These are phyloP conservation scores for Lutraria lutraria DNA, from an alignment of 2,888 invertebrate genomes.

Conservation along the genomic window DNA sequence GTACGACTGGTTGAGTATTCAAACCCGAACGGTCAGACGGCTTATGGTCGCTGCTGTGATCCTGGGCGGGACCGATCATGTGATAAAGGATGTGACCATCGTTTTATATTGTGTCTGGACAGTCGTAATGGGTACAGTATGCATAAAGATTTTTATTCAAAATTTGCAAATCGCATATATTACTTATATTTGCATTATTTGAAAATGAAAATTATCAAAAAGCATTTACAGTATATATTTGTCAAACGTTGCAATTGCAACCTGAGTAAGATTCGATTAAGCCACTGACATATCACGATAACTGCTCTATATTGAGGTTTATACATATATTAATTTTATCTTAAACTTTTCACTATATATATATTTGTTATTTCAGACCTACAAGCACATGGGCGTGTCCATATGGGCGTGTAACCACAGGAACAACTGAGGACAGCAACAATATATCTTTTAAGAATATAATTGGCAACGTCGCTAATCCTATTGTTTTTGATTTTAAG, in stretches of 20 bases:
- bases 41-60: slow-evolving; percentile 83
- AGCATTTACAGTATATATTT: no score
- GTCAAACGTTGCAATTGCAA: no score
- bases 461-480: slow-evolving; percentile 75
- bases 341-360: no score
- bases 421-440: slow-evolving; percentile 71
- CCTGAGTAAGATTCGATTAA: no score
- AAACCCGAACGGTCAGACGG: slow-evolving; percentile 79
- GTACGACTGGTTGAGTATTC: slow-evolving; percentile 73
- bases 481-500: slow-evolving; percentile 72
- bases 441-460: slow-evolving; percentile 71
- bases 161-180: no score
- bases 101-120: slow-evolving; percentile 79
- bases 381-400: slow-evolving; percentile 66
- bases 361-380: slow-evolving; percentile 52
- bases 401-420: slow-evolving; percentile 71
- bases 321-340: no score
- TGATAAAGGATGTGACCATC: slow-evolving; percentile 80
- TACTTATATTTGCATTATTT: no score
- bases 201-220: no score
- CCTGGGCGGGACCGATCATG: slow-evolving; percentile 73
- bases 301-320: no score
- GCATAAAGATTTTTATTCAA: background rate
- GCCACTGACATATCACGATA: no score
- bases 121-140: slow-evolving; percentile 68